A percentile compares a stretch with the other conserved stretches of the same genome.
phyloP scores from a whole-genome alignment of 2,888 invertebrate genomes.

The Oegoconia quadripuncta region DNA sequence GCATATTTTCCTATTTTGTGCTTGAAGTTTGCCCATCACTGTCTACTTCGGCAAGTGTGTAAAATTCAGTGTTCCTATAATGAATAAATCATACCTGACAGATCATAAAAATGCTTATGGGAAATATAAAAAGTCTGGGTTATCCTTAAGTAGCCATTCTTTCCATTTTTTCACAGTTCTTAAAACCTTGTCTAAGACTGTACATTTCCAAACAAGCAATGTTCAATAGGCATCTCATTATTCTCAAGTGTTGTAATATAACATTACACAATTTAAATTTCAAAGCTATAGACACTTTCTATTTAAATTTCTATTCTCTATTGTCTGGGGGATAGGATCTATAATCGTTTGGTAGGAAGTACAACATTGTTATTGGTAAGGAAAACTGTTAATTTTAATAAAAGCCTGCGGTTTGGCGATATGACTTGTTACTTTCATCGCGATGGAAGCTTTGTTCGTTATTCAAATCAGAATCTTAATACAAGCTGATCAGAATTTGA shows the following conservation, averaged over 20 bases:
- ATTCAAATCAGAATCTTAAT: conserved; percentile 10
- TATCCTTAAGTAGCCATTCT: no score
- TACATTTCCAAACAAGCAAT: no score
- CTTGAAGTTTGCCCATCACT: no score
- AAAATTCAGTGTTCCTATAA: no score
- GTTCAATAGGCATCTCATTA: no score
- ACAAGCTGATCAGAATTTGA: conserved; percentile 23
- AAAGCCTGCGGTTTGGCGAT: conserved; percentile 40
- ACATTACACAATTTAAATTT: conserved; percentile 3
- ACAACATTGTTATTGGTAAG: conserved; percentile 19
- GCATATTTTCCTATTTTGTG: no score
- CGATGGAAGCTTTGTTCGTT: conserved; percentile 36
- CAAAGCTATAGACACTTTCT: neutral
- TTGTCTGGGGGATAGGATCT: neutral
- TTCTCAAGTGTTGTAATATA: conserved; percentile 1
- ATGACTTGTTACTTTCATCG: conserved; percentile 56
- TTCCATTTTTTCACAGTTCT: no score
- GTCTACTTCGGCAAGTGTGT: no score
- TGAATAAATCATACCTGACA: no score
- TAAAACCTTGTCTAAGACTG: conserved; percentile 1
- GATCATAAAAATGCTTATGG: no score
- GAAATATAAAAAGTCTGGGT: no score
- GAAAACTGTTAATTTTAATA: conserved; percentile 35
- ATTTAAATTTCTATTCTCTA: neutral
- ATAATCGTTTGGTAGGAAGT: neutral